Conservation (phyloP, 2,888 invertebrate genomes). For the Monopis laevigella region DNA sequence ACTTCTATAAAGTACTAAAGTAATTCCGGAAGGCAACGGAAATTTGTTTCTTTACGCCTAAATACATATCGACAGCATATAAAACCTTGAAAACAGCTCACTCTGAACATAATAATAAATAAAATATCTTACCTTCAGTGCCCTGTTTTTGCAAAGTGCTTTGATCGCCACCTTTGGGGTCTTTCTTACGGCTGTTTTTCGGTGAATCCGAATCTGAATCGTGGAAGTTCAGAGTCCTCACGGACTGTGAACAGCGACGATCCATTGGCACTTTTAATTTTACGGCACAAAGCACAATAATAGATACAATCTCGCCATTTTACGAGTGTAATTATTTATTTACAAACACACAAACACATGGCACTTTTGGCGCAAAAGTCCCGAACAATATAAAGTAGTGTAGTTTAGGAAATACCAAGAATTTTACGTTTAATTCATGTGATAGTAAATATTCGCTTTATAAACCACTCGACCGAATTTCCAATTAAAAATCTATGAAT, state of each 20-base stretch:
- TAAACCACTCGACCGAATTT: no score
- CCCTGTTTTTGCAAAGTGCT: slow-evolving; percentile 52
- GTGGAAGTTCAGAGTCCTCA: slow-evolving; percentile 80
- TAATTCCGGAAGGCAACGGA: slow-evolving; percentile 12
- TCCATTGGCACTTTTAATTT: slow-evolving; percentile 33
- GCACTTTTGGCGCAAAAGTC: slow-evolving; percentile 24
- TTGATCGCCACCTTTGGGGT: slow-evolving; percentile 38
- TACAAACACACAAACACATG: slow-evolving; percentile 44
- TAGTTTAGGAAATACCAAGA: no score
- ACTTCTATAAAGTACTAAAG: no score
- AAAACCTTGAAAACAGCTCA: slow-evolving; percentile 50
- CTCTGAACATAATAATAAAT: slow-evolving; percentile 19
- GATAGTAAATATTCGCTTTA: no score
- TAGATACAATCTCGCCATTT: slow-evolving; percentile 2
- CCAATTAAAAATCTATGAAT: no score
- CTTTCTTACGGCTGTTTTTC: slow-evolving; percentile 50
- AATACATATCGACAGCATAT: slow-evolving; percentile 35
- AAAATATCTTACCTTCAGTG: slow-evolving; percentile 46
- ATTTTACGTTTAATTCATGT: no score
- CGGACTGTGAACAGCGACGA: slow-evolving; percentile 74
- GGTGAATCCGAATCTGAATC: slow-evolving; percentile 71
- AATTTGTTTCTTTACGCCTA: slow-evolving; percentile 19
- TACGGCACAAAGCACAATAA: slow-evolving; percentile 29
- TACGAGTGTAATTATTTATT: no score
- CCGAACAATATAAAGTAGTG: no score